Base-by-base conservation (phyloP, 2,888 invertebrate species). In the Graphium colonna region DNA sequence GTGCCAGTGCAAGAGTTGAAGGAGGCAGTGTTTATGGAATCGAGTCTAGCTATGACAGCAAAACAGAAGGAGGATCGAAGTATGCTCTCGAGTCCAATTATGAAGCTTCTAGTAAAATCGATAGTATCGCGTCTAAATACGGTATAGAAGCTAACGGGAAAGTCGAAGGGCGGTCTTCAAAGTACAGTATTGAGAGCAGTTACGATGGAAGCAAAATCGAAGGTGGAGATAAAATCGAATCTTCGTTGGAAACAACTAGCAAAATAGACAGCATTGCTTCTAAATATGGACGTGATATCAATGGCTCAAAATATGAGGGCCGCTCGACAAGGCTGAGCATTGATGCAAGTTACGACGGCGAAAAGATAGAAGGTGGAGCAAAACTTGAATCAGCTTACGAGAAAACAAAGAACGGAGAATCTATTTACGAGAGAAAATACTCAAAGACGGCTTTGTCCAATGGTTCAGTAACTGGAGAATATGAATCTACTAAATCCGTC, bases 401-500 rank as follows among this genome's bases (percentile, higher is more conserved):
- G 13, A 65, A 62, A 12, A 50, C 61, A 3, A 65, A 57, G 43
- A 81, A 76, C 26, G 79, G 77, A 8, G 75, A 70, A 16, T 68
- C 79, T 1, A 61, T 75, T 17, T 75, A 75, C 12, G 81, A 85
- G 49, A 81, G 79, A 51, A 79, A 75, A 51, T 75, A 72, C 59
- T 78, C 83, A 1, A 86, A 79, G 60, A 77, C 73, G 31, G 64
- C 75, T 31, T 56, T 82, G 16, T 73, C 80, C 9, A 89, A 88
- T 39, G 89, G 88, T 1, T 79, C 84, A 0, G 61, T 77, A 1
- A 74, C 75, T 36, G 75, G 65, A 16, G 75, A 78, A 33, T 74
- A 65, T 31, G 68, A 76, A 57, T 67, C 81, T 0, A 60, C 62
- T 1, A 75, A 62, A 50, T 65, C 79, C 0, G 59, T 78, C 39